phyloP scores from a whole-genome alignment of 2,888 invertebrate species.

The Nymphalis urticae region DNA sequence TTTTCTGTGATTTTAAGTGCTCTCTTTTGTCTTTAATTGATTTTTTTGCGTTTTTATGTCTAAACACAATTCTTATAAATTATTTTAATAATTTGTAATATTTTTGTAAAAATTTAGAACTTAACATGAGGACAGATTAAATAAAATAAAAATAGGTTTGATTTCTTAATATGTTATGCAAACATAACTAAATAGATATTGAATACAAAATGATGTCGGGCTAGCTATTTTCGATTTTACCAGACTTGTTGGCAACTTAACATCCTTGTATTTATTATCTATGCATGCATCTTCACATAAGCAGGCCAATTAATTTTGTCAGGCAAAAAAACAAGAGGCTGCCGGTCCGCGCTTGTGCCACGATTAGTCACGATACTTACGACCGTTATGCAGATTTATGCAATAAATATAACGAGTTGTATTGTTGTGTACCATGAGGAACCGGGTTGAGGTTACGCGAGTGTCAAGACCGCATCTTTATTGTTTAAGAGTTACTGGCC shows the following conservation, averaged over 20 bases:
- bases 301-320: constrained; percentile 26
- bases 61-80: no score
- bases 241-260: constrained; percentile 24
- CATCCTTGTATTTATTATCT: constrained; percentile 26
- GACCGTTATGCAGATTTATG: constrained; percentile 51
- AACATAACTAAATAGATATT: no score
- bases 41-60: no score
- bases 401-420: constrained; percentile 47
- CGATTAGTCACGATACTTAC: constrained; percentile 39
- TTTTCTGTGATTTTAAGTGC: no score
- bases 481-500: constrained; percentile 9
- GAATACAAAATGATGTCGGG: no score
- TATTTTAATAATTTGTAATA: no score
- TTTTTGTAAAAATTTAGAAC: no score
- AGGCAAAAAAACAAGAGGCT: constrained; percentile 23
- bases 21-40: no score
- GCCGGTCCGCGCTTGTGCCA: constrained; percentile 18
- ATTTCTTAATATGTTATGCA: no score
- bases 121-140: no score
- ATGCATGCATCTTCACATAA: constrained; percentile 18
- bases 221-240: neutral
- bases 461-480: constrained; percentile 39
- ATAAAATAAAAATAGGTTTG: no score
- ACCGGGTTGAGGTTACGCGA: constrained; percentile 51
- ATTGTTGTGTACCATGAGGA: constrained; percentile 45